A percentile compares a stretch with the other conserved stretches of the same genome.
Conservation (phyloP, 2,113 vertebrate species). For the Protobothrops mucrosquamatus region DNA sequence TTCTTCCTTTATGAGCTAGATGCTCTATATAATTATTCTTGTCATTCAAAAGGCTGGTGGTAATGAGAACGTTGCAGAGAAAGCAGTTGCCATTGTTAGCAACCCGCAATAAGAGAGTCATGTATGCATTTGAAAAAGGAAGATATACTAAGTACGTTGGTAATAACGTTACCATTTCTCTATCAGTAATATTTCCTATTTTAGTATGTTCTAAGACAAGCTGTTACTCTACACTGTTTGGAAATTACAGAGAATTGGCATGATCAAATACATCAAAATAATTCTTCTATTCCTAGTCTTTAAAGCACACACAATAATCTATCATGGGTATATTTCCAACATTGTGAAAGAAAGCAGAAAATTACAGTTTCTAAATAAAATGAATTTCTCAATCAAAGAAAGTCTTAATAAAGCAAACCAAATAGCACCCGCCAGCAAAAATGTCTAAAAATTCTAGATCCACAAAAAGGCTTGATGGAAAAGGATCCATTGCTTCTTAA, state of each 20-base stretch:
- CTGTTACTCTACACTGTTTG: slow-evolving; percentile 21
- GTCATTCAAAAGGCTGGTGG: slow-evolving; percentile 70
- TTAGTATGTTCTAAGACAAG: slow-evolving; percentile 14
- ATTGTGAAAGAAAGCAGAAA: not conserved
- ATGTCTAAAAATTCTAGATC: not conserved
- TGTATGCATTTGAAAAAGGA: slow-evolving; percentile 63
- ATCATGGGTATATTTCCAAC: not conserved
- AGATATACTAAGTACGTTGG: slow-evolving; percentile 65
- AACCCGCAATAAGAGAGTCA: slow-evolving; percentile 46
- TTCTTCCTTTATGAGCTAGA: slow-evolving; percentile 89
- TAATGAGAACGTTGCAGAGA: slow-evolving; percentile 66
- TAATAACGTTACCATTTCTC: slow-evolving; percentile 54
- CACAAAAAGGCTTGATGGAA: not conserved
- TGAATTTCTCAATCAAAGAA: accelerated
- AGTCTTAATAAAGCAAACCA: not conserved
- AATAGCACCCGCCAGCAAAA: not conserved
- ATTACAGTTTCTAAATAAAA: accelerated
- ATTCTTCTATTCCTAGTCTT: slow-evolving; percentile 26
- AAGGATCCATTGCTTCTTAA: not conserved
- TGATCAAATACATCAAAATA: slow-evolving; percentile 38
- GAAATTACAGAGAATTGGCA: slow-evolving; percentile 43
- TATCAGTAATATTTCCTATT: slow-evolving; percentile 3
- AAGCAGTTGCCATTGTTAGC: slow-evolving; percentile 70
- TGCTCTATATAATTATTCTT: slow-evolving; percentile 64
- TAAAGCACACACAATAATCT: not conserved